phyloP scores from a whole-genome alignment of 2,113 vertebrate species.

The Bettongia penicillata region DNA sequence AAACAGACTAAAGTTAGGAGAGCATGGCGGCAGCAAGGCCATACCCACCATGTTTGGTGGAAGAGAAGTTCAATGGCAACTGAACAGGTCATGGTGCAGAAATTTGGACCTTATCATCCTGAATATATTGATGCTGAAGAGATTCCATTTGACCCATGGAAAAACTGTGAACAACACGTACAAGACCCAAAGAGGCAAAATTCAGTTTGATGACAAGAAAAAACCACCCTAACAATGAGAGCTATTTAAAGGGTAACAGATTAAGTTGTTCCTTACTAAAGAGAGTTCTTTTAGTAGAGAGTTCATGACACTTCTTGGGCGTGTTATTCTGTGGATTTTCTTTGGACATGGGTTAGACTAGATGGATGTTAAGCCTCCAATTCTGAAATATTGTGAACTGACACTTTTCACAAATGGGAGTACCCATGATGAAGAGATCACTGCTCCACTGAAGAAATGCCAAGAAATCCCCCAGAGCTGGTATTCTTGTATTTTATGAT shows the following conservation, averaged over 20 bases:
- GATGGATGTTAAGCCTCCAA: not conserved
- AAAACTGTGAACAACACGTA: not conserved
- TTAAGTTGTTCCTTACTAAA: not conserved
- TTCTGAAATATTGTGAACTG: not conserved
- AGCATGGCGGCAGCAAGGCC: not conserved
- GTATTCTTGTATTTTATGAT: not conserved
- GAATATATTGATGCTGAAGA: not conserved
- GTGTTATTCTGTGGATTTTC: not conserved
- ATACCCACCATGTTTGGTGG: not conserved
- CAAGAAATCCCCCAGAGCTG: not conserved
- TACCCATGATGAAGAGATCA: not conserved
- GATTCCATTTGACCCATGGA: not conserved
- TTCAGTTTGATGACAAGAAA: not conserved
- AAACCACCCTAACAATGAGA: not conserved
- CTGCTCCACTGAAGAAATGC: not conserved
- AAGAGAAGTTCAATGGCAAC: not conserved
- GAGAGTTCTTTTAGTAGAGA: not conserved
- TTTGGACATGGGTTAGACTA: not conserved
- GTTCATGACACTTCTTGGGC: not conserved
- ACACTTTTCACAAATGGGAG: not conserved
- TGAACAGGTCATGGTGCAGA: not conserved
- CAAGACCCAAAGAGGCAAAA: not conserved
- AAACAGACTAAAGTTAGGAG: not conserved
- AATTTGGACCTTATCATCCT: not conserved
- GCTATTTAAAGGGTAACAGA: not conserved